Conservation (phyloP, 2,888 invertebrate species). For the Athalia rosae region DNA sequence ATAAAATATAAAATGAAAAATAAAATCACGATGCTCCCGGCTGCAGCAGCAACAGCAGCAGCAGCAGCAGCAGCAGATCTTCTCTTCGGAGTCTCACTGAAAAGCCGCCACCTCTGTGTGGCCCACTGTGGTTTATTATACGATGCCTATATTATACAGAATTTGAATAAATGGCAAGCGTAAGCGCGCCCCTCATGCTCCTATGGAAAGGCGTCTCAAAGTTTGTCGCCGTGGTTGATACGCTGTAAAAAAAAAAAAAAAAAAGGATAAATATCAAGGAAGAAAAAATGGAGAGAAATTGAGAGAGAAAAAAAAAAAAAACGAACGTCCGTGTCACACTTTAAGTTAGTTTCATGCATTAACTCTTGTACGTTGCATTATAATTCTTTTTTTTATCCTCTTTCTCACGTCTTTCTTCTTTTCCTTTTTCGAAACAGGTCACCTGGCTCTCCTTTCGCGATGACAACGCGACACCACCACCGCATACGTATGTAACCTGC, state of each 20-base stretch:
- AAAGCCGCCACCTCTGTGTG: conserved; percentile 31
- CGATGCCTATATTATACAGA: conserved; percentile 41
- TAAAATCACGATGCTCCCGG: conserved; percentile 26
- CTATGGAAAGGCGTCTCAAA: conserved; percentile 29
- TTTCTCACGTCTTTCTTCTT: not conserved
- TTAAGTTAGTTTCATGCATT: conserved; percentile 4
- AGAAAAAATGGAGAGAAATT: too few species aligned
- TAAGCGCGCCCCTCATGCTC: conserved; percentile 19
- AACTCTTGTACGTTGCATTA: not conserved
- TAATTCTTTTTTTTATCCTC: conserved; percentile 19
- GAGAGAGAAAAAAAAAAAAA: not conserved
- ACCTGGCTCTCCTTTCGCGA: conserved; percentile 14
- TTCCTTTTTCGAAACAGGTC: not conserved
- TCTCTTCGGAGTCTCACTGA: not conserved
- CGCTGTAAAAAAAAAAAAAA: not conserved
- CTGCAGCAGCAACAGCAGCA: too few species aligned
- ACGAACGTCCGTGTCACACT: conserved; percentile 24
- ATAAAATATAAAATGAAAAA: conserved; percentile 13
- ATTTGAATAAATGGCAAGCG: conserved; percentile 44
- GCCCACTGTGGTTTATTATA: conserved; percentile 42
- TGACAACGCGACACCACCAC: not conserved
- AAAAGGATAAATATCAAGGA: not conserved
- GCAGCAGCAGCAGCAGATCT: too few species aligned
- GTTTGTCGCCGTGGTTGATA: conserved; percentile 18
- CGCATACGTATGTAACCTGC: conserved; percentile 15